phyloP scores from a whole-genome alignment of 2,888 invertebrate species.

The Mimas tiliae region DNA sequence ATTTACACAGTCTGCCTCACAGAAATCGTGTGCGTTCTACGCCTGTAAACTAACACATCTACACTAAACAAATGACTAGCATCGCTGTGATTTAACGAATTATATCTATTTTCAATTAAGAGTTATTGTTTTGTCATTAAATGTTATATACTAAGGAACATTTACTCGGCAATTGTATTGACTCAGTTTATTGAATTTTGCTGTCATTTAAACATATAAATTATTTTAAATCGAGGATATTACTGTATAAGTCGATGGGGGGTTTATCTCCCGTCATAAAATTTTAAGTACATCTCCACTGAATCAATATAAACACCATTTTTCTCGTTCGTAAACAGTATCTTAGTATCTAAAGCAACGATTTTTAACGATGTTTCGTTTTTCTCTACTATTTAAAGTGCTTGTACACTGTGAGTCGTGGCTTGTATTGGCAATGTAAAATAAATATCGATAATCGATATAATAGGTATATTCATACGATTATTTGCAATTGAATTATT shows the following conservation, averaged over 20 bases:
- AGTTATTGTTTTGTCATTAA: slow-evolving; percentile 18
- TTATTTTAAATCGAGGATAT: background rate
- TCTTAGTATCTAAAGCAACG: slow-evolving; percentile 24
- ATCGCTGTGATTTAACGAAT: slow-evolving; percentile 41
- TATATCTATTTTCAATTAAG: slow-evolving; percentile 20
- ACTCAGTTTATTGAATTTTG: background rate
- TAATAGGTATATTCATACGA: background rate
- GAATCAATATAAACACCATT: slow-evolving; percentile 16
- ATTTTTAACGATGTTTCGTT: slow-evolving; percentile 30
- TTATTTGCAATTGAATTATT: background rate
- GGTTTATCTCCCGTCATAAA: slow-evolving; percentile 3
- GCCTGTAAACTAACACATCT: slow-evolving; percentile 42
- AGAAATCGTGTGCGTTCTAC: slow-evolving; percentile 57
- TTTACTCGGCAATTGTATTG: slow-evolving; percentile 18
- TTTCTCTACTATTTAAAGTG: slow-evolving; percentile 22
- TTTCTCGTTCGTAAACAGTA: background rate
- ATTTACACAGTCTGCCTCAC: slow-evolving; percentile 39
- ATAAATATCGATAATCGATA: slow-evolving; percentile 1
- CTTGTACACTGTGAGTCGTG: slow-evolving; percentile 19
- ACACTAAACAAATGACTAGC: slow-evolving; percentile 56
- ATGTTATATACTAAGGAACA: slow-evolving; percentile 11
- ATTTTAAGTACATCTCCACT: background rate
- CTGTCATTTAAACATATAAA: background rate
- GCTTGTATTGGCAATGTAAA: background rate
- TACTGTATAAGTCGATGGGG: background rate